Evolutionary conservation across 2,797 vertebrate species (phyloP), one percentile per base, ranked within the genome.

Genomic region (Oryzias dopingdopingensis): DNA sequence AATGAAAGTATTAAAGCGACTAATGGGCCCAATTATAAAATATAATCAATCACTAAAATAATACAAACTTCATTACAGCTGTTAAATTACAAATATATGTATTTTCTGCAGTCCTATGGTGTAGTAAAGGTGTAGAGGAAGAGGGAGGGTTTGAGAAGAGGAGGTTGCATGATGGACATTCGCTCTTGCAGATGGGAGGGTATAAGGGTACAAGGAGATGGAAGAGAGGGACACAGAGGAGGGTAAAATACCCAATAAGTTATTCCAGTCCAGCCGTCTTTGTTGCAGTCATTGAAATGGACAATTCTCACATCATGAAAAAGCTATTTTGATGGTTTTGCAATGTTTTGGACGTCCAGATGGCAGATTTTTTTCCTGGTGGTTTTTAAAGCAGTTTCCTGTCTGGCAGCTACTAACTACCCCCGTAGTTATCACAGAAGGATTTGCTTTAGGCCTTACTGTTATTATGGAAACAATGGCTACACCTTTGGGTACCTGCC

Each of bases 381-480:
- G 29, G 55, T 67, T 49, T 32, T 87, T 8, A 83, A 82, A 49
- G 40, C 72, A 8, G 56, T 86, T 56, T 70, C 83, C 0, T 62
- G 55, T 83, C 70, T 89, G 65, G 77, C 86, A 1, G 67, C 87
- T 0, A 86, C 87, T 0, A 86, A 90, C 62, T 88, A 88, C 50
- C 85, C 81, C 0, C 87, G 91, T 65, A 90, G 63, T 67, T 92
- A 92, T 72, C 82, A 92, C 53, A 92, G 93, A 82, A 91, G 90
- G 56, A 89, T 79, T 80, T 98, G 96, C 83, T 93, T 93, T 66
- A 93, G 93, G 68, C 87, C 84, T 2, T 60, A 85, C 5, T 98
- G 96, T 67, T 79, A 66, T 83, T 83, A 90, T 89, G 60, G 89
- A 83, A 59, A 92, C 56, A 72, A 77, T 0, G 84, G 89, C 6